Evolutionary conservation across 2,888 invertebrate species (phyloP), one percentile per base, ranked within the genome.

Genomic region (Ceriagrion tenellum): DNA sequence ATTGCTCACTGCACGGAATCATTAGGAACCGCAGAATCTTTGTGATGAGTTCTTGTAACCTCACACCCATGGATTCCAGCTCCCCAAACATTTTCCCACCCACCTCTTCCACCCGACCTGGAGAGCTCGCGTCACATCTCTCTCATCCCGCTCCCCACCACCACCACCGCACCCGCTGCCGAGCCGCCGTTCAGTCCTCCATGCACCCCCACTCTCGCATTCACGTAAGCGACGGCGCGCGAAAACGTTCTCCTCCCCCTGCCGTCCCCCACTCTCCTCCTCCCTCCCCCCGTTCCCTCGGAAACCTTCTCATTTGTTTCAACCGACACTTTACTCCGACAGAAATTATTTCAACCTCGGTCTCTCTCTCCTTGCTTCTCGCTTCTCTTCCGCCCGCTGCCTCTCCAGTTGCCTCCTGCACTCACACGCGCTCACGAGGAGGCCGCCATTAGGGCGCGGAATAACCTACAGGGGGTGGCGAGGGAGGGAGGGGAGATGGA

Each of bases 1-100:
- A 93, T 93, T 93, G 93, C 93, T 93, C 93, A 93, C 69, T 93
- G 93, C 93, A 93, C 93, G 69, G 74, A 93, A 93, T 93, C 93
- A 93, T 93, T 93, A 93, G 93, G 93, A 93, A 93, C 93, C 93
- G 69, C 93, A 69, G 93, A 93, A 93, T 93, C 69, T 69, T 69
- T 93, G 59, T 81, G 81, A 13, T 81, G 81, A 81, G 81, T 81
- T n/a, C 81, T 35, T 35, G 89, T n/a, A 89, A 89, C 89, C 89
- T 89, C 89, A 89, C 89, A 89, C 89, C 89, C 23, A n/a, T 89
- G 47, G 23, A 47, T 55, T 89, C 89, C 89, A 16, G 13, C 16
- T 47, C 88, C 88, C 47, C 47, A 63, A 69, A 18, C n/a, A n/a
- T n/a, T n/a, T n/a, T n/a, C n/a, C n/a, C n/a, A n/a, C n/a, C n/a